Base-by-base conservation (phyloP, 1,140 invertebrate species). In the Meteorus sp. region DNA sequence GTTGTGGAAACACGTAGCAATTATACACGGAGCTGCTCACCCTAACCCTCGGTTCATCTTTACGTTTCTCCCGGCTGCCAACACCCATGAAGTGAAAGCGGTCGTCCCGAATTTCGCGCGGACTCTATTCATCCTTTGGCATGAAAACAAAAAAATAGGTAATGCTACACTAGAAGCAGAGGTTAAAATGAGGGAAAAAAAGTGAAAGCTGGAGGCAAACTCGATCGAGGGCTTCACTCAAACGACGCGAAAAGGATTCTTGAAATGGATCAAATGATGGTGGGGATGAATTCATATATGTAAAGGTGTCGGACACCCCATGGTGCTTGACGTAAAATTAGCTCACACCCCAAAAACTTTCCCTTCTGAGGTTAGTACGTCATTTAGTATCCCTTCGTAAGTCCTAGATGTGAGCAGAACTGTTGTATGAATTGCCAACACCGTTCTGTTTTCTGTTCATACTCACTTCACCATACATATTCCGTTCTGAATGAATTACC, bases 161-260 rank as follows among this genome's bases (percentile, higher is more conserved):
- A 3, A 3, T 4, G 9, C 33, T 15, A 39, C 13, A 20, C 19
- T 66, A n/a, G n/a, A n/a, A n/a, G n/a, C n/a, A n/a, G n/a, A n/a
- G n/a, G n/a, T n/a, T n/a, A n/a, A n/a, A n/a, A n/a, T n/a, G n/a
- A n/a, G n/a, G n/a, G 61, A 70, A 72, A 76, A 79, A 74, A 77
- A 74, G 73, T 76, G 74, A 78, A 78, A 78, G 73, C 71, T 63
- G 13, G 9, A 15, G 43, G 48, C 60, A 20, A 62, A 58, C 15
- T 9, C 15, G n/a, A 11, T 11, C n/a, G n/a, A n/a, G n/a, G n/a
- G n/a, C n/a, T n/a, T n/a, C n/a, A n/a, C n/a, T n/a, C n/a, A n/a
- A n/a, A n/a, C n/a, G n/a, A n/a, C n/a, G n/a, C n/a, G n/a, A n/a
- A n/a, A n/a, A n/a, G 1, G 13, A 31, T 20, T 45, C 29, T 56